Evolutionary conservation across 2,888 invertebrate genomes (phyloP).

Genomic region (Macrophya alboannulata): DNA sequence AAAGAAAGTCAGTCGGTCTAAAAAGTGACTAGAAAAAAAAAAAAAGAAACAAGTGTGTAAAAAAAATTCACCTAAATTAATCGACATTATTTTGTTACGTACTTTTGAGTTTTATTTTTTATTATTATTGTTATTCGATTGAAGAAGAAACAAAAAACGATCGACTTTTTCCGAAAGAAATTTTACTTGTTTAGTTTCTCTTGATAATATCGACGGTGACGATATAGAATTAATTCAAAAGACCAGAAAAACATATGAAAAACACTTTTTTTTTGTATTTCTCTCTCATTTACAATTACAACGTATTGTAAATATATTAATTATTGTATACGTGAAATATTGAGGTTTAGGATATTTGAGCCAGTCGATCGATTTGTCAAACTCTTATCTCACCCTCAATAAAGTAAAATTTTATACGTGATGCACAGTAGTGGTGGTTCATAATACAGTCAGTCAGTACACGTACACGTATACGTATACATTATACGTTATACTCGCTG

Average conservation of each 20-base stretch:
- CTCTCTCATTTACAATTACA: neutral
- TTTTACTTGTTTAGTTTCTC: too few species aligned
- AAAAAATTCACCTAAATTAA: too few species aligned
- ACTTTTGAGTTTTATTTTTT: too few species aligned
- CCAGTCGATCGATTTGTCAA: slow-evolving; percentile 15
- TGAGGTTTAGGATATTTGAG: neutral
- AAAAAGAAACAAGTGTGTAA: neutral
- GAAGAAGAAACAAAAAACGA: too few species aligned
- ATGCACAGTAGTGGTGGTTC: neutral
- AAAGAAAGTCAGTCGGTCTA: neutral
- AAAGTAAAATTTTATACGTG: neutral
- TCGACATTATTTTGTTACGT: too few species aligned
- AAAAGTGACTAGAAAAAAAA: neutral
- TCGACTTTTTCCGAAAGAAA: too few species aligned
- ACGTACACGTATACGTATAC: neutral
- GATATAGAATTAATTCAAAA: too few species aligned
- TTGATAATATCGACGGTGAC: too few species aligned
- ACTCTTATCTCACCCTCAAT: slow-evolving; percentile 18
- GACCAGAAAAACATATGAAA: too few species aligned
- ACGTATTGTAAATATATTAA: neutral
- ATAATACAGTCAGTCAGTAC: slow-evolving; percentile 7
- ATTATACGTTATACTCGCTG: neutral
- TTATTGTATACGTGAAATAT: neutral
- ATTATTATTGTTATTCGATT: too few species aligned
- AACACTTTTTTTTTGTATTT: neutral